These are phyloP conservation scores for Syrista parreyssii DNA, from an alignment of 2,888 invertebrate genomes.

Conservation along the genomic window DNA sequence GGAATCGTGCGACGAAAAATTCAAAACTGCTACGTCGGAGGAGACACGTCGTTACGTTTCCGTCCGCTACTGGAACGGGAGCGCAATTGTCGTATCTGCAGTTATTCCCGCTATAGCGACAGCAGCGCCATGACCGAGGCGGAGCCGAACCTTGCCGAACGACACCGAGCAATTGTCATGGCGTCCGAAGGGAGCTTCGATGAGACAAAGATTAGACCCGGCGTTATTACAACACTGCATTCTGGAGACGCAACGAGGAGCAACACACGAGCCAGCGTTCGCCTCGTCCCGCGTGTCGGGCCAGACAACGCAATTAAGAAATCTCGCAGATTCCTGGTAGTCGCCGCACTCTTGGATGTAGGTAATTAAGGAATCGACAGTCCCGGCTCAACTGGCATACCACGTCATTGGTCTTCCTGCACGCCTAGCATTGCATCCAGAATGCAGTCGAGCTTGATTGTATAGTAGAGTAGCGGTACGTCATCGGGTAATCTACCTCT, in stretches of 20 bases:
- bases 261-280: not conserved
- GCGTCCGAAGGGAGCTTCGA: not conserved
- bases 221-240: not conserved
- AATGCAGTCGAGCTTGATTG: not conserved
- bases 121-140: not conserved
- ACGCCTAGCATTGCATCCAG: not conserved
- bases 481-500: not conserved
- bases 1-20: not conserved
- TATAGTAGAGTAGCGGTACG: not conserved
- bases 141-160: not conserved
- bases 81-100: too few relatives aligned
- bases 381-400: slow-evolving; percentile 42
- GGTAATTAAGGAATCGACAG: slow-evolving; percentile 63
- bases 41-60: too few relatives aligned
- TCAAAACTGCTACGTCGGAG: not conserved
- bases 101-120: not conserved
- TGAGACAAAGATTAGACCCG: not conserved
- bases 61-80: too few relatives aligned
- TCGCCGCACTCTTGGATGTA: slow-evolving; percentile 30
- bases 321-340: slow-evolving; percentile 62
- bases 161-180: not conserved
- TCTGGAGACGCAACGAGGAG: not conserved
- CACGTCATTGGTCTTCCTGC: slow-evolving; percentile 28
- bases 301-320: slow-evolving; percentile 56
- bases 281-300: not conserved